Percentiles rank a stretch among this genome's conserved stretches.
Conservation (phyloP, 2,888 invertebrate species). For the Netelia fuscicornis region DNA sequence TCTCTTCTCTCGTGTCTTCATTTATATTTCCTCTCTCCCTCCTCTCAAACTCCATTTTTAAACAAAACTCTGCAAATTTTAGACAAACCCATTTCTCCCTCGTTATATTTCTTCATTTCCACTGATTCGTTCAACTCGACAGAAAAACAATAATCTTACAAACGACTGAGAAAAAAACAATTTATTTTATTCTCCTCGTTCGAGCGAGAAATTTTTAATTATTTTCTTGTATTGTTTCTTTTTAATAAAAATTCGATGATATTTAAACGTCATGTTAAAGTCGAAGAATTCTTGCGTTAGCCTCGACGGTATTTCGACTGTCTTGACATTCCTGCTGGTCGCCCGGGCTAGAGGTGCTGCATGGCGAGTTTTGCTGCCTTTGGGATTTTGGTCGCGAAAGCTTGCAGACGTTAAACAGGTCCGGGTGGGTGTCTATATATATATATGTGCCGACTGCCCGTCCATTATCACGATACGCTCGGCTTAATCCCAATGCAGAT, state of each 20-base stretch:
- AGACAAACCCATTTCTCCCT: too few relatives aligned
- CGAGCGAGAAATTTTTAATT: too few relatives aligned
- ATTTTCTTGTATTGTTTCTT: background rate
- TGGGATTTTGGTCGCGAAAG: constrained; percentile 47
- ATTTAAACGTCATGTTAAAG: background rate
- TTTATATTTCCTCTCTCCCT: background rate
- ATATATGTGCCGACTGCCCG: constrained; percentile 20
- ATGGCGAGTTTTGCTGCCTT: constrained; percentile 31
- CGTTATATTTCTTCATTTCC: background rate
- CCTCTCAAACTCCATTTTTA: too few relatives aligned
- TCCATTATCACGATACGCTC: constrained; percentile 65
- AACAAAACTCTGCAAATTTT: too few relatives aligned
- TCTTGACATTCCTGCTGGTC: constrained; percentile 32
- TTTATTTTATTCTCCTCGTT: too few relatives aligned
- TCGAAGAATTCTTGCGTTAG: constrained; percentile 37
- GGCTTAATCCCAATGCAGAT: constrained; percentile 67
- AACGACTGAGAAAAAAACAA: too few relatives aligned
- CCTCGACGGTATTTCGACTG: constrained; percentile 24
- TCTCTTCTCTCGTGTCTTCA: background rate
- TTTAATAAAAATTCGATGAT: background rate
- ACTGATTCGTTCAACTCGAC: background rate
- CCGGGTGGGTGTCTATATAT: background rate
- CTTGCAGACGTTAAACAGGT: constrained; percentile 7
- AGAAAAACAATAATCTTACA: background rate
- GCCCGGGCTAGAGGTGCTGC: background rate